Evolutionary conservation across 2,888 invertebrate species (phyloP), one percentile per base, ranked within the genome.

Genomic region (Agapostemon virescens): DNA sequence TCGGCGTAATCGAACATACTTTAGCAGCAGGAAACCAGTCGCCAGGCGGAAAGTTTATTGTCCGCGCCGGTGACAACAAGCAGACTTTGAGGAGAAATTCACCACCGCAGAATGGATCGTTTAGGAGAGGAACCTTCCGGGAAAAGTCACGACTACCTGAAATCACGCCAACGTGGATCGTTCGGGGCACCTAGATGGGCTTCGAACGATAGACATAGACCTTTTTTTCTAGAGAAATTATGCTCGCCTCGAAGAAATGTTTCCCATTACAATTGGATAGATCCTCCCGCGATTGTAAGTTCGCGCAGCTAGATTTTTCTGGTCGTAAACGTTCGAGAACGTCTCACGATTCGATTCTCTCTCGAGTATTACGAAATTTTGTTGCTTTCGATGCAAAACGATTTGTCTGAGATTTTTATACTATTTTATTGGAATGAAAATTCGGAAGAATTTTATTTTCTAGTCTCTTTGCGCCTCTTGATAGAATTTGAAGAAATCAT

Each of bases 1-100:
- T 72, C 61, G 20, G 66, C 26, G 15, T 40, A 63, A 78, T 78
- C 70, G 67, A 58, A 66, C 73, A 64, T 70, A 40, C 69, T 78
- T 42, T 42, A 36, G 15, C 66, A 15, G 58, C 30, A 20, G 49
- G 33, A 76, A 61, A 42, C 38, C 40, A 33, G 58, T 36, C 70
- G 11, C n/a, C 49, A n/a, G 1, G 1, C 36, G 38, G 69, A 45
- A 63, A 58, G 36, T 49, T 38, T 66, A 66, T 55, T 69, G 30
- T 45, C n/a, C 20, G 40, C 11, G 3, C 11, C 33, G 30, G 45
- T 64, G 69, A 58, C 61, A 36, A n/a, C 49, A n/a, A 3, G 11
- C 42, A 3, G 13, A 33, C 66, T 40, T 74, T 58, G n/a, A 42
- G 26, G 17, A 33, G 63, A 58, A 55, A 42, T 30, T 30, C 40